phyloP scores from a whole-genome alignment of 1,140 invertebrate genomes.

The Octopus bimaculoides region DNA sequence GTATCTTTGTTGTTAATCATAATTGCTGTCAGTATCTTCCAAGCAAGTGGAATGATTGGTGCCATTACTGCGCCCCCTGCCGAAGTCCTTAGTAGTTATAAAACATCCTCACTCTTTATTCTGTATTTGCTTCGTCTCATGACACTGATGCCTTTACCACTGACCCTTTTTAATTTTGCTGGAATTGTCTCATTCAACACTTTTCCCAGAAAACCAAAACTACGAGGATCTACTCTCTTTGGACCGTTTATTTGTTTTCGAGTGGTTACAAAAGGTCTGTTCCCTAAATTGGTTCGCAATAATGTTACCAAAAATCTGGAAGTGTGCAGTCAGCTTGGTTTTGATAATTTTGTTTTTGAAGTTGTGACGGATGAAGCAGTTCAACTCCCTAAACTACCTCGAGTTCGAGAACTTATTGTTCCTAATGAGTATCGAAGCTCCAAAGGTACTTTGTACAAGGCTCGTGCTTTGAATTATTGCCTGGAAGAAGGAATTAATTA shows the following conservation, averaged over 20 bases:
- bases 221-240: slow-evolving; percentile 84
- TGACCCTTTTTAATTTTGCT: slow-evolving; percentile 69
- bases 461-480: slow-evolving; percentile 92
- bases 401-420: slow-evolving; percentile 80
- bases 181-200: slow-evolving; percentile 91
- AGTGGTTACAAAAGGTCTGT: slow-evolving; percentile 93
- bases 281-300: slow-evolving; percentile 81
- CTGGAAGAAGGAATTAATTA: slow-evolving; percentile 85
- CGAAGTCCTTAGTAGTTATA: neutral
- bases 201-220: slow-evolving; percentile 87
- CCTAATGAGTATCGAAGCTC: slow-evolving; percentile 82
- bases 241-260: slow-evolving; percentile 95
- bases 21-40: slow-evolving; percentile 10
- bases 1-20: neutral
- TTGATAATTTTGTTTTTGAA: slow-evolving; percentile 96
- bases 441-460: slow-evolving; percentile 91
- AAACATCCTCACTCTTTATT: slow-evolving; percentile 7
- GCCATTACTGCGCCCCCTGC: neutral
- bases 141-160: slow-evolving; percentile 22
- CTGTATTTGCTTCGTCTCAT: slow-evolving; percentile 21
- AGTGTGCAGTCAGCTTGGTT: slow-evolving; percentile 81
- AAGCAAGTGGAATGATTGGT: neutral
- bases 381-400: slow-evolving; percentile 69
- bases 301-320: slow-evolving; percentile 89
- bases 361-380: slow-evolving; percentile 92